Base-by-base conservation (phyloP, 2,888 invertebrate genomes). In the Dryocosmus kuriphilus region DNA sequence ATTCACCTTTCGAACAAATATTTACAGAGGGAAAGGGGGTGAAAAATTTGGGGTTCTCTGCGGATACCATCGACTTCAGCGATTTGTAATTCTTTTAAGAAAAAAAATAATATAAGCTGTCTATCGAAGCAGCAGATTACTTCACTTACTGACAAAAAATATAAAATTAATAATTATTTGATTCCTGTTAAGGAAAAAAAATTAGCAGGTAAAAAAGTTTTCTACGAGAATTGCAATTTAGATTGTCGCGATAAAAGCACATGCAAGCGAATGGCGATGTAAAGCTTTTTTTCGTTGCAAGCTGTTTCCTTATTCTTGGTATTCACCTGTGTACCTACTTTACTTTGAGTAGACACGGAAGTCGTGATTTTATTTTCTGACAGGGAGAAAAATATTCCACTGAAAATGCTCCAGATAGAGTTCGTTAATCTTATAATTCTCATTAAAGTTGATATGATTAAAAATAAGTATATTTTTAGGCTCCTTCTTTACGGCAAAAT, bases 241-340 rank as follows among this genome's bases (percentile, higher is more conserved):
- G 65, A 67, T 67, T 8, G 16, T 41, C 24, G 65, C 27, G 65
- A 67, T 67, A 46, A 67, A 67, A 67, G 27, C 65, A 67, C 65
- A 67, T 27, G 65, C 27, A 67, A 67, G 65, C 65, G 38, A 65
- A 65, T 65, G 24, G 41, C 38, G 41, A 41, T 38, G 65, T 38
- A 41, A 22, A 65, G 65, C 65, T 65, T 65, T 41, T 41, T 65
- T 65, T 19, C n/a, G 65, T 24, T 65, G 8, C 41, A 38, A 41
- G 38, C 41, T 38, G 24, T 65, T 65, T 65, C 65, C 65, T 65
- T 41, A 41, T 65, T 38, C 65, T 7, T 38, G 41, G 65, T 65
- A 65, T 65, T 65, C 16, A 41, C 41, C 41, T 65, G 41, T 7
- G 65, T 65, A 65, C 65, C 41, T 65, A 65, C 65, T 65, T 65